These are phyloP conservation scores for Tribolium madens DNA, from an alignment of 1,140 invertebrate genomes.

Conservation along the genomic window DNA sequence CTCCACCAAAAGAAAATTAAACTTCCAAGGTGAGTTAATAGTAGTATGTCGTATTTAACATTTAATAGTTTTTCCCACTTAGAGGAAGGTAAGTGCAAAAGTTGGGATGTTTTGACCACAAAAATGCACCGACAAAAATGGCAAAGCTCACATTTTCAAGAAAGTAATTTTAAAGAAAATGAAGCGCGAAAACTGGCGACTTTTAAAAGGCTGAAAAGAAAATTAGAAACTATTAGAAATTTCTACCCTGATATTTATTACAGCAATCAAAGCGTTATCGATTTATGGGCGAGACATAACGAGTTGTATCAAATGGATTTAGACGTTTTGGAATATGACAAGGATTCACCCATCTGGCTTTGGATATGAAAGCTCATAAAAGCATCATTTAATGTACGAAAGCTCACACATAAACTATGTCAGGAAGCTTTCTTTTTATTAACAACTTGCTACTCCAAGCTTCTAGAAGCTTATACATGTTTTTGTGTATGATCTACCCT, in stretches of 20 bases:
- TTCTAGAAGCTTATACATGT: constrained; percentile 21
- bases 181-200: neutral
- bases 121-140: neutral
- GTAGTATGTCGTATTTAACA: neutral
- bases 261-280: constrained; percentile 1
- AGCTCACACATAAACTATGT: constrained; percentile 2
- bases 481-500: neutral
- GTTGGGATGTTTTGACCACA: neutral
- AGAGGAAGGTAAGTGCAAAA: neutral
- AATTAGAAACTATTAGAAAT: constrained; percentile 10
- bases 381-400: neutral
- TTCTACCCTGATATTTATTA: constrained; percentile 18
- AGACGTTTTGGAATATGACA: constrained; percentile 18
- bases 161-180: neutral
- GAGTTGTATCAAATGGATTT: neutral
- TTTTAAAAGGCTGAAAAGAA: neutral
- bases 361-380: constrained; percentile 14
- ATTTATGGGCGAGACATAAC: constrained; percentile 1
- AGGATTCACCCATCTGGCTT: constrained; percentile 5
- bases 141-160: neutral
- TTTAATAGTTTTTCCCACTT: neutral
- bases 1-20: neutral
- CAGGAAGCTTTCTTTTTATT: constrained; percentile 11
- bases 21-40: neutral
- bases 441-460: neutral